These are phyloP conservation scores for Platysteira castanea DNA, from an alignment of 2,113 vertebrate genomes.

Conservation along the genomic window DNA sequence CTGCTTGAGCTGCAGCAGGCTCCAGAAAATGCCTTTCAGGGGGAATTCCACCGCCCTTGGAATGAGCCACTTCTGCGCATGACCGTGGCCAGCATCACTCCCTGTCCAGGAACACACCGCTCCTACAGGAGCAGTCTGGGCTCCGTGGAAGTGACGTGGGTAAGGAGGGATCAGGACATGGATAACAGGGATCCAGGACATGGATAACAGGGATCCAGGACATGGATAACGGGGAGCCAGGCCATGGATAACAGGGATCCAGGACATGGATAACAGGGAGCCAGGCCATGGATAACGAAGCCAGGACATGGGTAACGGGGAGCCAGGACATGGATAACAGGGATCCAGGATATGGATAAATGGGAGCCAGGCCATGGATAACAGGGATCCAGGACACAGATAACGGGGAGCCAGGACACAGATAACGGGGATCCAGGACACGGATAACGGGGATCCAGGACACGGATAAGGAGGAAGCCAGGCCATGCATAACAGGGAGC, in stretches of 20 bases:
- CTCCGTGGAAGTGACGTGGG: rapidly evolving
- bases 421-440: background rate
- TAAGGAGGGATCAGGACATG: rapidly evolving
- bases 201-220: background rate
- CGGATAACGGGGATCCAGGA: background rate
- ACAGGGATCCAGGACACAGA: rapidly evolving
- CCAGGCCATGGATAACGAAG: too few species aligned
- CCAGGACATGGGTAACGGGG: background rate
- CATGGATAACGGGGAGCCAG: background rate
- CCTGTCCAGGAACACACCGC: background rate
- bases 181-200: background rate
- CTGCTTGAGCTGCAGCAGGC: rapidly evolving
- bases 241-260: background rate
- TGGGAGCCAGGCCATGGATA: background rate
- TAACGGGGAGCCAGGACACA: background rate
- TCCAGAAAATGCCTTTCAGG: background rate
- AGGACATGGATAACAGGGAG: too few species aligned
- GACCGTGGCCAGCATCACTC: rapidly evolving
- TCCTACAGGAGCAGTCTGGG: background rate
- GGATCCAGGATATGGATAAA: rapidly evolving
- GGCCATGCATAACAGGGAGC: background rate
- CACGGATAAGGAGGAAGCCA: rapidly evolving
- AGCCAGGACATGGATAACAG: background rate
- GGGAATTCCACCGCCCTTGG: background rate
- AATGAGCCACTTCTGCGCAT: rapidly evolving